Percentiles rank a stretch among this genome's conserved stretches.
Evolutionary conservation across 2,113 vertebrate species (phyloP).

Genomic region (Hylia prasina): DNA sequence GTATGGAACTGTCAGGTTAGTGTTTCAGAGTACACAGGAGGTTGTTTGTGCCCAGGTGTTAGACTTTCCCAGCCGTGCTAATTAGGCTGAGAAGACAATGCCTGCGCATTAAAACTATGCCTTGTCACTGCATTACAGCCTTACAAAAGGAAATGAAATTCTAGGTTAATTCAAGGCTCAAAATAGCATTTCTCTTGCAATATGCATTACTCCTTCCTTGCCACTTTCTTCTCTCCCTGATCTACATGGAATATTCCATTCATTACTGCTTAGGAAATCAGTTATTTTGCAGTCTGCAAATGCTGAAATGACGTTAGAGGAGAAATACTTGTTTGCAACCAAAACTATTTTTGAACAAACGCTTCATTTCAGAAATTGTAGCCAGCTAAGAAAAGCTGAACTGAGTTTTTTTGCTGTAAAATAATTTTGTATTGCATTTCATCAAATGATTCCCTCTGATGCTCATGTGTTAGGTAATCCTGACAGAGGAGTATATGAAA

Average conservation of each 20-base stretch:
- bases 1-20: neutral
- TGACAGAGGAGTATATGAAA: conserved; percentile 72
- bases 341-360: conserved; percentile 45
- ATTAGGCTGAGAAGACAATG: conserved; percentile 18
- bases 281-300: conserved; percentile 74
- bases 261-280: conserved; percentile 74
- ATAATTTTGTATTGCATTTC: conserved; percentile 68
- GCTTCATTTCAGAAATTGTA: conserved; percentile 45
- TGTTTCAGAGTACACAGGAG: neutral
- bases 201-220: conserved; percentile 50
- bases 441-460: conserved; percentile 74
- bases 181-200: conserved; percentile 55
- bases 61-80: neutral
- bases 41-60: neutral
- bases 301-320: conserved; percentile 68
- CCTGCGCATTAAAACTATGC: neutral
- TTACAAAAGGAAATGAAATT: conserved; percentile 53
- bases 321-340: conserved; percentile 63
- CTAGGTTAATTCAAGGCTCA: conserved; percentile 56
- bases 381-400: conserved; percentile 53
- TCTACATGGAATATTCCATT: conserved; percentile 79
- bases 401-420: conserved; percentile 45
- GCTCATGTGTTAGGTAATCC: conserved; percentile 65
- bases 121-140: conserved; percentile 10
- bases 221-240: conserved; percentile 66